Evolutionary conservation across 2,888 invertebrate genomes (phyloP).

Genomic region (Gymnoscelis rufifasciata): DNA sequence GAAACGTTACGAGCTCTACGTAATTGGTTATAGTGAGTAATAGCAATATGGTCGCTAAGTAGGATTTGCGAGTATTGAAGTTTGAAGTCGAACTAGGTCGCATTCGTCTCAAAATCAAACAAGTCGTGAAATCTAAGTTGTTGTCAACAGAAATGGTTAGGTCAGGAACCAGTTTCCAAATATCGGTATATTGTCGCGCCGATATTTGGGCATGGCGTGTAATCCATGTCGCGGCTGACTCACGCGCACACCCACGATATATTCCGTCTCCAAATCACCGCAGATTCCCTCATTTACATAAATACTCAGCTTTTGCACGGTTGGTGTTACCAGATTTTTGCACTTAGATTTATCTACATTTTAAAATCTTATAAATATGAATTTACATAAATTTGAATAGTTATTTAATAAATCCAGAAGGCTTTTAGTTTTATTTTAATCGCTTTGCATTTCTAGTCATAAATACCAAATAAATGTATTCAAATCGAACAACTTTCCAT

Average conservation of each 20-base stretch:
- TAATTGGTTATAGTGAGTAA: no score
- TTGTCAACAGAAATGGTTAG: constrained; percentile 26
- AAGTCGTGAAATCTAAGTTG: constrained; percentile 14
- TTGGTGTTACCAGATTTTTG: constrained; percentile 23
- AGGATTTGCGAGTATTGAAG: not conserved
- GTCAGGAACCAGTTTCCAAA: constrained; percentile 43
- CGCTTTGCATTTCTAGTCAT: not conserved
- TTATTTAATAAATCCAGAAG: not conserved
- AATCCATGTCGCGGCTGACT: constrained; percentile 54
- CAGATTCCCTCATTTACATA: constrained; percentile 45
- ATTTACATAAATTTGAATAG: no score
- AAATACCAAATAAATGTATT: not conserved
- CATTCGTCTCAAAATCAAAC: constrained; percentile 6
- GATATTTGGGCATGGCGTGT: constrained; percentile 50
- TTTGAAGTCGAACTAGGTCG: constrained; percentile 13
- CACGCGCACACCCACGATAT: constrained; percentile 49
- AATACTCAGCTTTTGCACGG: constrained; percentile 33
- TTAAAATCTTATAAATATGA: no score
- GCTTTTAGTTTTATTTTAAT: not conserved
- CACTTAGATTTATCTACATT: not conserved
- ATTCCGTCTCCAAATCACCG: constrained; percentile 23
- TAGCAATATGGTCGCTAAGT: no score
- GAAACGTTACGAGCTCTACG: no score
- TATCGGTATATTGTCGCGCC: constrained; percentile 40
- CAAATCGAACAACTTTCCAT: not conserved